Evolutionary conservation across 2,113 vertebrate species (phyloP), one percentile per base, ranked within the genome.

Genomic region (Trogon surrucura): DNA sequence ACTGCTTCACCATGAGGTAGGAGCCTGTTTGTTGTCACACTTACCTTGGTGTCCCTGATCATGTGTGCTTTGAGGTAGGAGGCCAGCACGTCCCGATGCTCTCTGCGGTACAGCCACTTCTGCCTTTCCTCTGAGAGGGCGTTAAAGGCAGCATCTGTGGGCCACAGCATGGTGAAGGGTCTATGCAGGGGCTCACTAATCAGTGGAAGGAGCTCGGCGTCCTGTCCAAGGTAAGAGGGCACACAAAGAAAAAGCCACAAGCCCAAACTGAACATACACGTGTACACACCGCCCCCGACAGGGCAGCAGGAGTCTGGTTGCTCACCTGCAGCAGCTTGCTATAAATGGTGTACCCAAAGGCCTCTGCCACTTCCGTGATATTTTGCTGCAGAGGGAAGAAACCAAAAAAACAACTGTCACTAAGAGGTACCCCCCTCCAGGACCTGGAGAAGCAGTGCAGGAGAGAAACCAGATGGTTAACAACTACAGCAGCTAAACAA

Each of bases 101-200:
- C 98, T 9, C 98, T 97, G 34, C 94, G 98, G 97, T 98, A 98
- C 38, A 99, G 98, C 99, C 99, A 99, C 88, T 65, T 97, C 94
- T 98, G 98, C 57, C 96, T 97, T 11, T 97, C 98, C 5, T 97
- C 95, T 0, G 99, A 92, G 82, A 99, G 97, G 41, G 98, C 95
- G 5, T 56, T 83, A 53, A 99, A 98, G 0, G 98, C 98, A 3
- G 97, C 25, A 71, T 99, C 98, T 18, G 98, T 99, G 45, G 99
- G 99, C 99, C 99, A 99, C 94, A 99, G 98, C 97, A 99, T 98
- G 23, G 99, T 99, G 97, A 99, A 97, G 8, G 99, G 99, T 81
- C 98, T 98, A 9, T 99, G 98, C 75, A 85, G 17, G 3, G 23
- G 26, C 80, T 98, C 95, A 34, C 61, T 91, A 6, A 99, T 71